Evolutionary conservation across 2,888 invertebrate species (phyloP).

Genomic region (Tanytarsus gracilentus): DNA sequence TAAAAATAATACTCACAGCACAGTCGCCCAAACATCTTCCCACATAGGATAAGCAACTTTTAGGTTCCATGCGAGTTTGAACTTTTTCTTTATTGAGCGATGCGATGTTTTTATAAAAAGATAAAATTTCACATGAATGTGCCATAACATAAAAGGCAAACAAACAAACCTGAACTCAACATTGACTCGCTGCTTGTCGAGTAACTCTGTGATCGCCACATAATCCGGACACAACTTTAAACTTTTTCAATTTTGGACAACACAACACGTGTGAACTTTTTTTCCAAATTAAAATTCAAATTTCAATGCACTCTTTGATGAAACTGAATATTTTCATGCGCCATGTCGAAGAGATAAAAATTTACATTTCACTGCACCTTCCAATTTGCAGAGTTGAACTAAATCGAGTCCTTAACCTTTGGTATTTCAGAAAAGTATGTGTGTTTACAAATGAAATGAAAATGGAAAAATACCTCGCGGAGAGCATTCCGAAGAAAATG

Average conservation of each 20-base stretch:
- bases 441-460: no score
- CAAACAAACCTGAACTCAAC: background rate
- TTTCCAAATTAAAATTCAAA: background rate
- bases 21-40: constrained; percentile 22
- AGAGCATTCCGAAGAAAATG: no score
- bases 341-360: no score
- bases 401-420: constrained; percentile 12
- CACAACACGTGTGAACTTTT: background rate
- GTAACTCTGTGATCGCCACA: constrained; percentile 21
- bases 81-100: background rate
- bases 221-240: background rate
- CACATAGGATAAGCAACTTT: background rate
- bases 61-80: background rate
- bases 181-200: constrained; percentile 20
- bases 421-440: background rate
- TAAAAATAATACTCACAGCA: background rate
- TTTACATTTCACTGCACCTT: no score
- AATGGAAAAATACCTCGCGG: no score
- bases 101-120: background rate
- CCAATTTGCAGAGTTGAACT: no score
- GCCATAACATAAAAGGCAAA: background rate
- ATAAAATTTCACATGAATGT: background rate
- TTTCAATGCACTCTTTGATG: no score
- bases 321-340: no score
- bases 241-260: no score